phyloP scores from a whole-genome alignment of 2,888 invertebrate genomes.

The Drosophila mercatorum region DNA sequence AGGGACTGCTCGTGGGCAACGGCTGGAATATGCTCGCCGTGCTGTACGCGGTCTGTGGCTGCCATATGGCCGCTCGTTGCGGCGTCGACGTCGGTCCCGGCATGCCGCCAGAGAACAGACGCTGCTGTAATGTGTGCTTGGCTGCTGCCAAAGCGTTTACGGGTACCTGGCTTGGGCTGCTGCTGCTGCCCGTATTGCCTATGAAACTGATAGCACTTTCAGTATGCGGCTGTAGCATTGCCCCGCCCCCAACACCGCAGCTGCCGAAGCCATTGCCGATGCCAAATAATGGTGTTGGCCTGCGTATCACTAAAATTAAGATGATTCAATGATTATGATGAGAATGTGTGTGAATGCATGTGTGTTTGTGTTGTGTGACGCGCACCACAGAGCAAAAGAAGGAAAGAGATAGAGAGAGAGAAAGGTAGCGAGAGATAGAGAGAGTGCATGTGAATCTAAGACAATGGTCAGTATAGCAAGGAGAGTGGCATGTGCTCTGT shows the following conservation, averaged over 20 bases:
- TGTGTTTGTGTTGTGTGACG: slow-evolving; percentile 15
- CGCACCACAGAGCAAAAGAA: slow-evolving; percentile 15
- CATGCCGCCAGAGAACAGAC: slow-evolving; percentile 63
- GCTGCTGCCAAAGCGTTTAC: slow-evolving; percentile 82
- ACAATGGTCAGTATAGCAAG: slow-evolving; percentile 33
- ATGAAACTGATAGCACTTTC: slow-evolving; percentile 50
- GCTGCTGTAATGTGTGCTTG: slow-evolving; percentile 78
- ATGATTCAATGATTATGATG: slow-evolving; percentile 82
- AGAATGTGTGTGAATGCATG: slow-evolving; percentile 41
- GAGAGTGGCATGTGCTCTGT: slow-evolving; percentile 34
- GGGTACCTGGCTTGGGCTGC: slow-evolving; percentile 52
- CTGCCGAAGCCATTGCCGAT: slow-evolving; percentile 79
- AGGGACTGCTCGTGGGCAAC: slow-evolving; percentile 41
- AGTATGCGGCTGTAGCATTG: slow-evolving; percentile 33
- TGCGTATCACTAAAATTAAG: slow-evolving; percentile 85
- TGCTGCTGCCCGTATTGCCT: slow-evolving; percentile 25
- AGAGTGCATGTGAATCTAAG: slow-evolving; percentile 19
- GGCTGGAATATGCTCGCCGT: slow-evolving; percentile 71
- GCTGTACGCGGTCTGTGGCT: slow-evolving; percentile 61
- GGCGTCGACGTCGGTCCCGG: slow-evolving; percentile 38
- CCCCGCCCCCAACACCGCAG: slow-evolving; percentile 43
- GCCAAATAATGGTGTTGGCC: slow-evolving; percentile 85
- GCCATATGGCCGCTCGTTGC: slow-evolving; percentile 57
- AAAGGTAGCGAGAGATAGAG: slow-evolving; percentile 6
- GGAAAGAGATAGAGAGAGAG: not conserved